These are phyloP conservation scores for Zaprionus africanus DNA, from an alignment of 1,140 invertebrate species.

Conservation along the genomic window DNA sequence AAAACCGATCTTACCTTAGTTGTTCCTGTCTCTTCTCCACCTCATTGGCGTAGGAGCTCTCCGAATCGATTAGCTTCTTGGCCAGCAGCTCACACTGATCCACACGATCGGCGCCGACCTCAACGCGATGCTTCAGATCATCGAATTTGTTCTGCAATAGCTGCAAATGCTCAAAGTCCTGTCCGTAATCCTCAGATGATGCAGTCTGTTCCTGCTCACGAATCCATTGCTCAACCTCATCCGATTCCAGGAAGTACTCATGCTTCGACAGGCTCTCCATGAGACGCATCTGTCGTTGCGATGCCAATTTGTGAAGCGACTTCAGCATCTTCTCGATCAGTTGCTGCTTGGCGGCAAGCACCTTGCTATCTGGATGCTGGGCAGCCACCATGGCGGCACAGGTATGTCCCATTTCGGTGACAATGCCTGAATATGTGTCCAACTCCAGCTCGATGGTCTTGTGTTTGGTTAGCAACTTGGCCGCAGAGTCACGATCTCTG, in stretches of 20 bases:
- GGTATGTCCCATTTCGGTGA: conserved; percentile 95
- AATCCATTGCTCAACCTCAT: conserved; percentile 97
- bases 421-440: conserved; percentile 96
- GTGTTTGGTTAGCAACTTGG: conserved; percentile 96
- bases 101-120: conserved; percentile 96
- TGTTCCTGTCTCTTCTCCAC: conserved; percentile 95
- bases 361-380: conserved; percentile 92
- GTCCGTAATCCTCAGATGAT: conserved; percentile 97
- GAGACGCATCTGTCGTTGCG: conserved; percentile 91
- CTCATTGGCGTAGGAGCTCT: conserved; percentile 94
- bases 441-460: conserved; percentile 96
- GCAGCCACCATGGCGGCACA: conserved; percentile 91
- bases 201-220: conserved; percentile 96
- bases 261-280: conserved; percentile 96
- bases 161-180: conserved; percentile 98
- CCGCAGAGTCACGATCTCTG: conserved; percentile 94
- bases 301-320: conserved; percentile 92
- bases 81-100: conserved; percentile 96
- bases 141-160: conserved; percentile 97
- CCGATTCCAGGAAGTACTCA: conserved; percentile 96
- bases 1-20: conserved; percentile 87
- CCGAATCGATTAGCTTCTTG: conserved; percentile 94
- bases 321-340: conserved; percentile 91
- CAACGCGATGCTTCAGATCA: conserved; percentile 96
- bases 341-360: conserved; percentile 91